These are phyloP conservation scores for Lypha dubia DNA, from an alignment of 2,888 invertebrate genomes.

Conservation along the genomic window DNA sequence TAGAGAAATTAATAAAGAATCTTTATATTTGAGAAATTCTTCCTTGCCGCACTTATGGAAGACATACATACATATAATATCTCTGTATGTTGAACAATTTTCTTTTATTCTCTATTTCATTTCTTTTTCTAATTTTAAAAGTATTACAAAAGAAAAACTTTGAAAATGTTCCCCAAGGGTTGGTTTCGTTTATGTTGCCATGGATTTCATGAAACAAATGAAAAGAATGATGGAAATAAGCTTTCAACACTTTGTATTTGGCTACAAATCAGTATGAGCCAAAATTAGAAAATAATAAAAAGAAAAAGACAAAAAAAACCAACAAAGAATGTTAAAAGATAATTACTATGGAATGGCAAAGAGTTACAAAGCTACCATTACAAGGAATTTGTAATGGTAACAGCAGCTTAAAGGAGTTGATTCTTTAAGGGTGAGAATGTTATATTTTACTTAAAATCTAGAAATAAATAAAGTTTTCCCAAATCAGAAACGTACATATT, in stretches of 20 bases:
- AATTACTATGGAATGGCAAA: constrained; percentile 63
- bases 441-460: not conserved
- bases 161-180: constrained; percentile 54
- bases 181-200: constrained; percentile 30
- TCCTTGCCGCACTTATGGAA: not conserved
- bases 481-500: too few species aligned
- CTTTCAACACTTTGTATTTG: constrained; percentile 50
- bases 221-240: constrained; percentile 31
- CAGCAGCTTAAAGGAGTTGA: constrained; percentile 11
- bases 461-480: too few species aligned
- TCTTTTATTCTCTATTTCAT: constrained; percentile 11
- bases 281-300: constrained; percentile 23
- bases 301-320: too few species aligned
- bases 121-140: constrained; percentile 51
- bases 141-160: constrained; percentile 60
- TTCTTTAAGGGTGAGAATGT: not conserved
- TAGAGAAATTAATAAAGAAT: constrained; percentile 37
- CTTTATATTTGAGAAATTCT: constrained; percentile 29
- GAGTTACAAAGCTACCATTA: not conserved
- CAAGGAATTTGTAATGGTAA: not conserved
- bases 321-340: constrained; percentile 47
- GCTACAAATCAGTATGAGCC: constrained; percentile 50
- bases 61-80: constrained; percentile 24
- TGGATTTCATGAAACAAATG: constrained; percentile 13
- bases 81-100: constrained; percentile 20